Base-by-base conservation (phyloP, 1,140 invertebrate species). In the Augochlora pura region DNA sequence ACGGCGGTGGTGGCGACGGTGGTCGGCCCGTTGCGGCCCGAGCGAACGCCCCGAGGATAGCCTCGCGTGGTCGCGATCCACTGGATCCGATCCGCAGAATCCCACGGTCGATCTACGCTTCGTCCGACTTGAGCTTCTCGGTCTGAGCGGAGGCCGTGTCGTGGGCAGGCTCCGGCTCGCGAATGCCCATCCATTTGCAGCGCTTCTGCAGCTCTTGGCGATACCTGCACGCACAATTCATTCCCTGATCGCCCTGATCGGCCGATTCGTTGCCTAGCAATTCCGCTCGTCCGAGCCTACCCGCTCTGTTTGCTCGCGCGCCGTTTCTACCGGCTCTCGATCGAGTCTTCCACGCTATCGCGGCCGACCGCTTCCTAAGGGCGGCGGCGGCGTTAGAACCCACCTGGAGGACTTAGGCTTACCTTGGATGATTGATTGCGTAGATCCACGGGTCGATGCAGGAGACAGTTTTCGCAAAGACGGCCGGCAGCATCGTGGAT, bases 361-460 rank as follows among this genome's bases (percentile, higher is more conserved):
- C 32, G 4, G 32, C 32, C 32, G 32, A 32, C 32, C 1, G 32
- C 32, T n/a, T n/a, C n/a, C n/a, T n/a, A n/a, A n/a, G 32, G 1
- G 32, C 32, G 32, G 4, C 1, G 4, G 32, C 32, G 32, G 4
- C 32, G 1, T 32, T 32, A 1, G 32, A 32, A 32, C 32, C 32
- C 32, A 42, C 6, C 39, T 42, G 6, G 8, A 10, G 0, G 9
- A 7, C 6, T 70, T 63, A 7, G 10, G 25, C 23, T n/a, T 95
- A 97, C 94, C 95, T 95, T 2, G 96, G 96, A 91, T 97, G 96
- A 86, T 95, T 96, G 79, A 96, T 96, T 25, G 96, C 96, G 82
- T 96, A 96, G 21, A 96, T 94, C 95, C 96, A 96, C 16, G 96
- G 96, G 91, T 97, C 96, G 85, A 97, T 94, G 86, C 96, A 96